Conservation (phyloP, 2,113 vertebrate genomes). For the Garra rufa region DNA sequence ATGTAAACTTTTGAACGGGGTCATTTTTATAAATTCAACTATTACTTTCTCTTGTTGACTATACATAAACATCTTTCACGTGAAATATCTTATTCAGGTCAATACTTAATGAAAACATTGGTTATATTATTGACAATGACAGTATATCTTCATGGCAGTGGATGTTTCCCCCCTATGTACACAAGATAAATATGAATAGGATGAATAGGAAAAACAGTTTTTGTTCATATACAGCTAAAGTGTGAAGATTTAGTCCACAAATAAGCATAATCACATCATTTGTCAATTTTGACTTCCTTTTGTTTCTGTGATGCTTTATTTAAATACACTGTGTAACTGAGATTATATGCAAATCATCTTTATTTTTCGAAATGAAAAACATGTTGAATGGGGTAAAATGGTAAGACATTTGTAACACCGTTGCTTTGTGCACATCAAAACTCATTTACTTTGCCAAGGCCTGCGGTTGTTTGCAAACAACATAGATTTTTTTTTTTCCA, state of each 20-base stretch:
- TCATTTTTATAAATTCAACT: too few relatives aligned
- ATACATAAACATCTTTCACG: too few relatives aligned
- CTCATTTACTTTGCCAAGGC: constrained; percentile 21
- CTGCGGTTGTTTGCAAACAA: constrained; percentile 3
- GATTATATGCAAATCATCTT: constrained; percentile 7
- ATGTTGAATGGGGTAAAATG: neutral
- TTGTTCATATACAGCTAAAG: neutral
- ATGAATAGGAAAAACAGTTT: neutral
- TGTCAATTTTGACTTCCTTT: neutral
- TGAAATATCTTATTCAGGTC: too few relatives aligned
- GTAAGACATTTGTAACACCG: neutral
- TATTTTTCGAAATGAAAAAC: constrained; percentile 13
- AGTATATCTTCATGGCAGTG: neutral
- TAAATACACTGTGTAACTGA: constrained; percentile 15
- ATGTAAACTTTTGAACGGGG: too few relatives aligned
- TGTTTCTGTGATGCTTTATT: constrained; percentile 10
- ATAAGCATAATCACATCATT: neutral
- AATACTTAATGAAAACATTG: too few relatives aligned
- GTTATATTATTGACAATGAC: neutral
- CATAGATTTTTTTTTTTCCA: constrained; percentile 25
- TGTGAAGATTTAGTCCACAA: neutral
- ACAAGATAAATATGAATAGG: neutral
- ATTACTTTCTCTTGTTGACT: too few relatives aligned
- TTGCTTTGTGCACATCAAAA: neutral
- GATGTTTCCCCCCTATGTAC: neutral